Evolutionary conservation across 2,888 invertebrate species (phyloP).

Genomic region (Mesorhabditis sp.): DNA sequence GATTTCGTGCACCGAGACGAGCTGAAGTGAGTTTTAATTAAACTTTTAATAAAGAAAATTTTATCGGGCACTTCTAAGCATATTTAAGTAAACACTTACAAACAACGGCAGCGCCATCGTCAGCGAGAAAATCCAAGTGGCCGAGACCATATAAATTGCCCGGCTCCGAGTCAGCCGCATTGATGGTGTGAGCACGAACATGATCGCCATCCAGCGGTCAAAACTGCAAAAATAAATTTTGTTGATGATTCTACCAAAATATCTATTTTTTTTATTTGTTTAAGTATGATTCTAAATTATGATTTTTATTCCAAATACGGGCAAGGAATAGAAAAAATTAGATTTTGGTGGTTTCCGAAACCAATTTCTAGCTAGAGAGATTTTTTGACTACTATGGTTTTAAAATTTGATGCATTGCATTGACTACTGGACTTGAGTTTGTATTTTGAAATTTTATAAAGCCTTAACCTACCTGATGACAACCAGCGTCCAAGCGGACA

Average conservation of each 20-base stretch:
- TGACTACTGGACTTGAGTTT: too few relatives aligned
- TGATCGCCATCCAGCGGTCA: conserved; percentile 56
- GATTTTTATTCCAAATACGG: background rate
- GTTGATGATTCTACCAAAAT: conserved; percentile 11
- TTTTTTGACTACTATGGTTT: too few relatives aligned
- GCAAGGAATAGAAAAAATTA: background rate
- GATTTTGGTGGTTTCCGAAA: too few relatives aligned
- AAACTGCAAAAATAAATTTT: conserved; percentile 30
- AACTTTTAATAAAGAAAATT: background rate
- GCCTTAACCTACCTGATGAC: conserved; percentile 55
- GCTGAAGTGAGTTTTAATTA: background rate
- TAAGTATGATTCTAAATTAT: background rate
- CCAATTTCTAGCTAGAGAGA: too few relatives aligned
- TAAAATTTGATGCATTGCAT: background rate
- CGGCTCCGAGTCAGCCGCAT: conserved; percentile 41
- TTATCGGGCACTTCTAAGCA: background rate
- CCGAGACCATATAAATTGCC: conserved; percentile 46
- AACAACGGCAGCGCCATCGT: conserved; percentile 51
- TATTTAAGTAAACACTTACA: background rate
- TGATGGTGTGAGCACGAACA: conserved; percentile 52
- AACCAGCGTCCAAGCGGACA: conserved; percentile 61
- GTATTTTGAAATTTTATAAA: conserved; percentile 27
- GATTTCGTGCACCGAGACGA: background rate
- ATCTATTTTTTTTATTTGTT: background rate
- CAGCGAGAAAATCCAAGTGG: conserved; percentile 48